These are phyloP conservation scores for Papilio polyxenes DNA, from an alignment of 1,140 invertebrate species.

Conservation along the genomic window DNA sequence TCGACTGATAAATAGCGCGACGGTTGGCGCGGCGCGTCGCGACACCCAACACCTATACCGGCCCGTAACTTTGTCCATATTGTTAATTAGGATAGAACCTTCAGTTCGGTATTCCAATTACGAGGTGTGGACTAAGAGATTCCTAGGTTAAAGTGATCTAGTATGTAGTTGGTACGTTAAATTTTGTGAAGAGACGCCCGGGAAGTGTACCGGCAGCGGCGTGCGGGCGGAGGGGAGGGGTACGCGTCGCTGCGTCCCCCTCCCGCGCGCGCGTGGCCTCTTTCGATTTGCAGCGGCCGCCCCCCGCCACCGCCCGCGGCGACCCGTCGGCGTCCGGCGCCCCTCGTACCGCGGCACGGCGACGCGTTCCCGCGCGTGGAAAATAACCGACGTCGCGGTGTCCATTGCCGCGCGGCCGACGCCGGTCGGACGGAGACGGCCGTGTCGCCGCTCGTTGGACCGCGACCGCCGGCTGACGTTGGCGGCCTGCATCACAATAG, in stretches of 20 bases:
- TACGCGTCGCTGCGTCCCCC: constrained; percentile 48
- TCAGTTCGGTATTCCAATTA: constrained; percentile 73
- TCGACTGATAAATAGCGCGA: constrained; percentile 75
- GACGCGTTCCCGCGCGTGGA: constrained; percentile 66
- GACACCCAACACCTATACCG: constrained; percentile 65
- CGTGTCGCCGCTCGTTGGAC: not conserved
- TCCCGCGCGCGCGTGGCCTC: constrained; percentile 66
- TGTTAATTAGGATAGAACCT: constrained; percentile 73
- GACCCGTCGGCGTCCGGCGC: constrained; percentile 50
- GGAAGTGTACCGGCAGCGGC: constrained; percentile 50
- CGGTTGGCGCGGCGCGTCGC: constrained; percentile 62
- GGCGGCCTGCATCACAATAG: constrained; percentile 56
- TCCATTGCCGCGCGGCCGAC: constrained; percentile 63
- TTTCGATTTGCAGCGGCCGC: constrained; percentile 69
- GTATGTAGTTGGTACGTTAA: constrained; percentile 73
- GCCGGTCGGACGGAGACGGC: constrained; percentile 43
- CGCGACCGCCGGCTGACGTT: constrained; percentile 50
- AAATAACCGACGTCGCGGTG: constrained; percentile 58
- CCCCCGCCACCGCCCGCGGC: constrained; percentile 54
- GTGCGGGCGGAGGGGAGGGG: constrained; percentile 42
- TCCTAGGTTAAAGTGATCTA: constrained; percentile 77
- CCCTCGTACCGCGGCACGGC: constrained; percentile 54
- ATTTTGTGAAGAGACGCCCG: constrained; percentile 69
- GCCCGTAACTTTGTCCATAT: constrained; percentile 77
- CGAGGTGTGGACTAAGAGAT: constrained; percentile 74